Evolutionary conservation across 1,140 invertebrate species (phyloP).

Genomic region (Rhizoglyphus robini): DNA sequence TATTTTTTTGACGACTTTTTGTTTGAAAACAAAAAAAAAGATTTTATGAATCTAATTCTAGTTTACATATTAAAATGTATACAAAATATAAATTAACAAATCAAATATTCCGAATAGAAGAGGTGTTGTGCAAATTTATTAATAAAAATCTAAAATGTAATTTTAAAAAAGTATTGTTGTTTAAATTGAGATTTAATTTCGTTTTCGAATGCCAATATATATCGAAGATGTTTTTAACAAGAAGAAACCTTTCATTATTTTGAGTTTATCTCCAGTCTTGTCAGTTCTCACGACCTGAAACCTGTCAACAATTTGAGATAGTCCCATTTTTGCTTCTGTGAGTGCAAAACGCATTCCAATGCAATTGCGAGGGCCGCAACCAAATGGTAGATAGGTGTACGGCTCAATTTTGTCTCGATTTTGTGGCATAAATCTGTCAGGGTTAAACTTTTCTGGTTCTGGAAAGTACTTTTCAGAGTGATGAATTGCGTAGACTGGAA

Average conservation of each 20-base stretch:
- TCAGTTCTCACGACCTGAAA: background rate
- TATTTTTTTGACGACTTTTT: too few species aligned
- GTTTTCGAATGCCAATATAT: background rate
- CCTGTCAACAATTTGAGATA: background rate
- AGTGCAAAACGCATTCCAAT: slow-evolving; percentile 22
- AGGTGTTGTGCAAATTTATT: background rate
- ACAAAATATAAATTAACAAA: too few species aligned
- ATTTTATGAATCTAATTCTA: too few species aligned
- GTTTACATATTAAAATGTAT: too few species aligned
- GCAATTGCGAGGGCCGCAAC: too few species aligned
- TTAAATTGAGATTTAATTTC: background rate
- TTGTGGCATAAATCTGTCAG: slow-evolving; percentile 31
- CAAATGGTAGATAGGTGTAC: too few species aligned
- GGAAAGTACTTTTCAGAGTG: slow-evolving; percentile 25
- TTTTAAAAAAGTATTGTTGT: background rate
- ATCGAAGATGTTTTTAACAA: background rate
- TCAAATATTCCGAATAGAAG: too few species aligned
- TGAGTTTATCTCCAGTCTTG: background rate
- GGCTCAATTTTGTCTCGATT: slow-evolving; percentile 11
- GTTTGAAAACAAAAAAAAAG: too few species aligned
- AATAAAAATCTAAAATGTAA: background rate
- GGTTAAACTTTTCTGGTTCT: slow-evolving; percentile 27
- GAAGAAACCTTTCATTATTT: background rate
- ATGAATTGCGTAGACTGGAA: too few species aligned
- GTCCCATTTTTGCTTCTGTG: slow-evolving; percentile 12